These are phyloP conservation scores for Cirrhinus mrigala DNA, from an alignment of 2,797 vertebrate species.

Conservation along the genomic window DNA sequence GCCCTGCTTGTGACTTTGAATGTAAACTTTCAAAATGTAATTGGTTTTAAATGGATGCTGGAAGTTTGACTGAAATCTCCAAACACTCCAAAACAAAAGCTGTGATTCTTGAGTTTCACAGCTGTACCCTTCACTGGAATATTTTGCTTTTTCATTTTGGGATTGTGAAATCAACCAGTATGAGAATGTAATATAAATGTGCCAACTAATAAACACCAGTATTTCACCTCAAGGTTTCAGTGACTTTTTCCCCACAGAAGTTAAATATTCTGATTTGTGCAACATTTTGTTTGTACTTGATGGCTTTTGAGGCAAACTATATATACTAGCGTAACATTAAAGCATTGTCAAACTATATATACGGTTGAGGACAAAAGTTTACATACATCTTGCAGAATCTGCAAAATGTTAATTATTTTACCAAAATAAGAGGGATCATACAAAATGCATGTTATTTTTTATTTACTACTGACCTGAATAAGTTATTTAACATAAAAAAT, in stretches of 20 bases:
- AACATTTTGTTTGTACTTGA: not conserved
- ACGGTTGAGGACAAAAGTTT: not conserved
- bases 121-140: slow-evolving; percentile 72
- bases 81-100: slow-evolving; percentile 29
- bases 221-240: slow-evolving; percentile 76
- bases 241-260: not conserved
- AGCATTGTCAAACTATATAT: not conserved
- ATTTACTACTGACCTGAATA: too few species aligned
- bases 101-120: slow-evolving; percentile 45
- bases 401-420: too few species aligned
- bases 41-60: not conserved
- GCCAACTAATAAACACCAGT: slow-evolving; percentile 90
- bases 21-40: not conserved
- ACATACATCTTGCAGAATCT: too few species aligned
- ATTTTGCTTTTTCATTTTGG: slow-evolving; percentile 74
- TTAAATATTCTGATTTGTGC: not conserved
- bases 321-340: not conserved
- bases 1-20: slow-evolving; percentile 34
- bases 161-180: slow-evolving; percentile 81
- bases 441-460: too few species aligned
- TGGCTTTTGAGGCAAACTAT: not conserved
- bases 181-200: slow-evolving; percentile 87
- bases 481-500: too few species aligned
- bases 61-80: not conserved
- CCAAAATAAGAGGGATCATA: too few species aligned